Percentiles rank a stretch among this genome's conserved stretches.
phyloP scores from a whole-genome alignment of 2,113 vertebrate species.

The Sterna hirundo region DNA sequence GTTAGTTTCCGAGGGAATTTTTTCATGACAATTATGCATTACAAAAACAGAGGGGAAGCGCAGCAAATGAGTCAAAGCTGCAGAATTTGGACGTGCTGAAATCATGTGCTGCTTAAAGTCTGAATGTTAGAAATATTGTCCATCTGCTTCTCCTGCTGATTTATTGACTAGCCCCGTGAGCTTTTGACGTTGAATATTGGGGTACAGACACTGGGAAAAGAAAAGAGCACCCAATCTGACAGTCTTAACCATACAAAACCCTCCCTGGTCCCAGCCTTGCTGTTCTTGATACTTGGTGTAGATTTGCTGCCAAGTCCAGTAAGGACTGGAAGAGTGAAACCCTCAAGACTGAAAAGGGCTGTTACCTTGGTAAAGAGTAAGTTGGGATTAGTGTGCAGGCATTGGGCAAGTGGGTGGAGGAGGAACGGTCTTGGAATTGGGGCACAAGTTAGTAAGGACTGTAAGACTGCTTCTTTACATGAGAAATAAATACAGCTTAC shows the following conservation, averaged over 20 bases:
- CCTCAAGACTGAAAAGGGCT: neutral
- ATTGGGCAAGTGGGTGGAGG: neutral
- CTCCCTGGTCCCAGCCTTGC: neutral
- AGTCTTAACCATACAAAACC: neutral
- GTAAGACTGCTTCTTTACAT: neutral
- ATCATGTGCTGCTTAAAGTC: neutral
- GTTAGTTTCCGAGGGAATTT: neutral
- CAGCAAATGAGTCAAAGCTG: neutral
- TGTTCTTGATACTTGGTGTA: neutral
- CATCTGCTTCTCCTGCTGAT: neutral
- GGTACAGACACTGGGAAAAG: neutral
- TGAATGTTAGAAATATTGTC: neutral
- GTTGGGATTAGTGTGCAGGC: neutral
- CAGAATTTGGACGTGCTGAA: neutral
- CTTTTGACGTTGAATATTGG: neutral
- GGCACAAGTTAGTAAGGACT: neutral
- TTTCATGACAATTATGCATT: neutral
- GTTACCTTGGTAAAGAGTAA: neutral
- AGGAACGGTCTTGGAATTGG: neutral
- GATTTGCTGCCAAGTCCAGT: neutral
- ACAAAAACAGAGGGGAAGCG: neutral
- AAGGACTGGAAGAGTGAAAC: neutral
- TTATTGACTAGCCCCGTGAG: neutral
- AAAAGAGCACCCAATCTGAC: neutral
- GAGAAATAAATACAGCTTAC: neutral